Base-by-base conservation (phyloP, 2,113 vertebrate genomes). In the Thalassoma bifasciatum region DNA sequence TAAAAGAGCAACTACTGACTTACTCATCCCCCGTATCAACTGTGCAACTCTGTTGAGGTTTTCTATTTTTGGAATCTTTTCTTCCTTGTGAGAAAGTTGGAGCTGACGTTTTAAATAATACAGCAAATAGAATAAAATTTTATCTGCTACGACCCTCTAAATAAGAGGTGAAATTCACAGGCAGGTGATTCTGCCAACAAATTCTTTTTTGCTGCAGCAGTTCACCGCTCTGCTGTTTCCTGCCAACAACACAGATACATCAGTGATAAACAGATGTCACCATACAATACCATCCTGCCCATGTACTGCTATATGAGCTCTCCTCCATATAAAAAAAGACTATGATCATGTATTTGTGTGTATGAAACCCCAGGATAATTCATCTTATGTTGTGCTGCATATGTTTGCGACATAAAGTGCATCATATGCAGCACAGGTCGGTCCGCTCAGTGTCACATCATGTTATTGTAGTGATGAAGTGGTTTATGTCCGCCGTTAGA, bases 401-500 rank as follows among this genome's bases (percentile, higher is more conserved):
- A 36, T 26, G 52, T 68, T 54, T 24, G 24, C 10, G 42, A 23
- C 34, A 58, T 42, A 36, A 73, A 70, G 54, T 44, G 50, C 57
- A 44, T 53, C 60, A 23, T 16, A 47, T 65, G 58, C 23, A 16
- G 38, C 75, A n/a, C 51, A 51, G 76, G 44, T 75, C 57, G n/a
- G 75, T 70, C 53, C 44, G 65, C 60, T 53, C 65, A 37, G 71
- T 62, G 73, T 37, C 61, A 8, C 60, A 81, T 85, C 69, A 56
- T 26, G 70, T 73, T 57, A 66, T 49, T 42, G 71, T 50, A 57
- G 17, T 1, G 14, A 7, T 5, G 14, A 17, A 37, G 60, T 14
- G 17, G 30, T 62, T 77, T 61, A 66, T 42, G 49, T 61, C 65
- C 67, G 66, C 66, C 66, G 59, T 82, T 80, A 72, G 53, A 82